Evolutionary conservation across 2,113 vertebrate genomes (phyloP), one percentile per base, ranked within the genome.

Genomic region (Platichthys stellatus): DNA sequence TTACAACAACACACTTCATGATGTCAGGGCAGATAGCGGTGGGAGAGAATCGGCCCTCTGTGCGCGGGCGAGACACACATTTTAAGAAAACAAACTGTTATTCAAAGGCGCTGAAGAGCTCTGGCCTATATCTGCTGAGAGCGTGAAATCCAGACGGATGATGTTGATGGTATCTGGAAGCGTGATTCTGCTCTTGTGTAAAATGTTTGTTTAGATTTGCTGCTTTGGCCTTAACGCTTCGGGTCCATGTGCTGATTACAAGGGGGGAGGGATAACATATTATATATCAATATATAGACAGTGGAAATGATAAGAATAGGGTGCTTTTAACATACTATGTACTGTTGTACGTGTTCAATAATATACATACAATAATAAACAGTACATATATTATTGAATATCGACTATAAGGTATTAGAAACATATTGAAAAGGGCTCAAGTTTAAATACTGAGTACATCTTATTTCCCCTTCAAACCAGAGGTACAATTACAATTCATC

Each of bases 21-120:
- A 92, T 89, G 91, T 93, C 92, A 92, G 82, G 83, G 88, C 72
- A 88, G 95, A 95, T 95, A 80, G 90, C 89, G 73, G 80, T 83
- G 89, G 88, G 82, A 66, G 90, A 81, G 93, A 96, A 96, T 79
- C n/a, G 84, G 83, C 77, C 38, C 91, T 94, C 95, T 97, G 92
- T 96, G 71, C 92, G 88, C 91, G 89, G 89, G 64, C 58, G 86
- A 84, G 86, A 92, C 92, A 92, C 86, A 88, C 88, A 92, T 93
- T 96, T 92, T 88, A 94, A 95, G 91, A 94, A 96, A 98, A 96
- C 95, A 97, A 97, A 96, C 96, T 96, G 91, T 97, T 96, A 96
- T 96, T 94, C 81, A 95, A 96, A 85, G 93, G 92, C 94, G 92
- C 90, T 83, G 92, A 94, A 94, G 93, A 93, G 93, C 90, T 93